These are phyloP conservation scores for Tachina fera DNA, from an alignment of 2,888 invertebrate genomes.

Conservation along the genomic window DNA sequence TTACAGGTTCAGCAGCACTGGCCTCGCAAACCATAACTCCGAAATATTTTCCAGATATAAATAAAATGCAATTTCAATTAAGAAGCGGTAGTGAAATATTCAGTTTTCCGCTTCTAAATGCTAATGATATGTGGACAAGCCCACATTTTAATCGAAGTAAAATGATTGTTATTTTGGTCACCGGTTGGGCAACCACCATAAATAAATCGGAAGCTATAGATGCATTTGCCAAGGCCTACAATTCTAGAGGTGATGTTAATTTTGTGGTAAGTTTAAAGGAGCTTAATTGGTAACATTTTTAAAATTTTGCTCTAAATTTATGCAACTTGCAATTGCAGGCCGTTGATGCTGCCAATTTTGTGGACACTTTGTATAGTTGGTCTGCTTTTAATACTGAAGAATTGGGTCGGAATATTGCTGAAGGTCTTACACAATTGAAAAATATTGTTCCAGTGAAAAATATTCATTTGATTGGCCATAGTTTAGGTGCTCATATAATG, in stretches of 20 bases:
- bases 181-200: conserved; percentile 81
- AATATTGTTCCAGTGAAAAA: conserved; percentile 76
- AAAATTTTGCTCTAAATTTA: background rate
- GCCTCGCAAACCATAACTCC: conserved; percentile 76
- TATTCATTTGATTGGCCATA: conserved; percentile 82
- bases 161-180: conserved; percentile 80
- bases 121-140: conserved; percentile 79
- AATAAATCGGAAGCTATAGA: conserved; percentile 78
- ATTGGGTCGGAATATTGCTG: conserved; percentile 78
- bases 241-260: conserved; percentile 80
- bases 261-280: conserved; percentile 79
- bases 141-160: conserved; percentile 78
- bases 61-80: conserved; percentile 79
- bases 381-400: conserved; percentile 82
- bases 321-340: conserved; percentile 74
- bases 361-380: conserved; percentile 81
- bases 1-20: conserved; percentile 79
- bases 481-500: conserved; percentile 82
- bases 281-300: too few relatives aligned
- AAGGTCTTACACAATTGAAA: conserved; percentile 77
- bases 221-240: conserved; percentile 78
- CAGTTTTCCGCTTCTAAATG: conserved; percentile 77
- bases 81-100: conserved; percentile 76
- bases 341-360: conserved; percentile 79
- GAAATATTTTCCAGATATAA: conserved; percentile 78